Conservation (phyloP, 2,888 invertebrate species). For the Drosophila maculinotata region DNA sequence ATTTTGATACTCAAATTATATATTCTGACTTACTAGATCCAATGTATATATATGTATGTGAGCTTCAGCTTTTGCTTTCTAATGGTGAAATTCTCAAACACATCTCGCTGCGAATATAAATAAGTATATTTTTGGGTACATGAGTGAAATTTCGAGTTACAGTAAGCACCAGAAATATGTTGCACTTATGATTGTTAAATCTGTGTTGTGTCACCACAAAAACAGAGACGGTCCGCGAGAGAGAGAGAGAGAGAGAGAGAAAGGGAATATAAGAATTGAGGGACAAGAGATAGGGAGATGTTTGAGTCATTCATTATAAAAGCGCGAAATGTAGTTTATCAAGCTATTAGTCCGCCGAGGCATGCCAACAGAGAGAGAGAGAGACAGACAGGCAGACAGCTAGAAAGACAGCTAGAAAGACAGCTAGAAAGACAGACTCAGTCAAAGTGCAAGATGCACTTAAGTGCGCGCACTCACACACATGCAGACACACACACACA, state of each 20-base stretch:
- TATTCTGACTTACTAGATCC: no score
- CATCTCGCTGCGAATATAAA: background rate
- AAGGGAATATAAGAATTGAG: background rate
- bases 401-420: slow-evolving; percentile 14
- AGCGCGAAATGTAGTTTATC: slow-evolving; percentile 69
- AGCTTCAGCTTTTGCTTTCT: no score
- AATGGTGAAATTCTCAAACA: no score
- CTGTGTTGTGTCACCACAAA: slow-evolving; percentile 30
- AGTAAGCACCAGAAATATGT: slow-evolving; percentile 15
- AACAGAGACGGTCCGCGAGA: background rate
- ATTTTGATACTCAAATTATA: no score
- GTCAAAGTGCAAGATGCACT: slow-evolving; percentile 69
- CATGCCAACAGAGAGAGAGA: slow-evolving; percentile 24
- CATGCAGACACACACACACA: background rate
- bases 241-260: background rate
- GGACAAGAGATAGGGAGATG: slow-evolving; percentile 3
- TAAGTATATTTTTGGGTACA: background rate
- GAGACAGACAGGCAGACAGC: slow-evolving; percentile 16
- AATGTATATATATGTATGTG: no score
- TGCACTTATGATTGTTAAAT: slow-evolving; percentile 36
- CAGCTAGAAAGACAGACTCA: slow-evolving; percentile 31
- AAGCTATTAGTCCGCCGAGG: slow-evolving; percentile 66
- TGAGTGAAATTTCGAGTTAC: background rate
- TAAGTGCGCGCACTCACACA: slow-evolving; percentile 40
- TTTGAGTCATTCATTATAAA: slow-evolving; percentile 56